Conservation (phyloP, 2,113 vertebrate species). For the Vidua macroura region DNA sequence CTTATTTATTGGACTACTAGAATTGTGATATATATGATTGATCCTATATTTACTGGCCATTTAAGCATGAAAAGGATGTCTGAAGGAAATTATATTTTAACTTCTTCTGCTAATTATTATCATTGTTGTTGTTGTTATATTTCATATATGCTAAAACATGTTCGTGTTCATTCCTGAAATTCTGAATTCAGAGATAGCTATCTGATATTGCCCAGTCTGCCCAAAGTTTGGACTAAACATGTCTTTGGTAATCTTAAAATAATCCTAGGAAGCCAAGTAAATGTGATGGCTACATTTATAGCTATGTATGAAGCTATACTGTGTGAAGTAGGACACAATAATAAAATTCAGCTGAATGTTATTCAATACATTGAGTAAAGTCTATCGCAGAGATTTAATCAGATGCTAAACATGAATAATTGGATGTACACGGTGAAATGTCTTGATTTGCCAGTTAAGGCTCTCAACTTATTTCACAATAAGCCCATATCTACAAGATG, state of each 20-base stretch:
- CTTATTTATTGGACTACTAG: not conserved
- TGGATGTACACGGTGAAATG: not conserved
- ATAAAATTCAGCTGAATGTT: not conserved
- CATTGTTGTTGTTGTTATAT: not conserved
- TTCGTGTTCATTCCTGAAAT: not conserved
- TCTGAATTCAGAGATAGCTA: not conserved
- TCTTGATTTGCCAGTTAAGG: not conserved
- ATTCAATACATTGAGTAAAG: not conserved
- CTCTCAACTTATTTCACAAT: not conserved
- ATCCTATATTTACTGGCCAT: not conserved
- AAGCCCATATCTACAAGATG: not conserved
- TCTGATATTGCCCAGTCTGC: not conserved
- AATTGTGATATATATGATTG: not conserved
- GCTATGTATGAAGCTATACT: not conserved
- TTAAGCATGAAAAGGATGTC: not conserved
- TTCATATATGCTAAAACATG: not conserved
- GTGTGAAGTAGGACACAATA: not conserved
- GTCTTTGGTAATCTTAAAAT: not conserved
- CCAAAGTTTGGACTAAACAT: not conserved
- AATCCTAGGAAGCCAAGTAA: not conserved
- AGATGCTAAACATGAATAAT: not conserved
- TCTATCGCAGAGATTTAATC: not conserved
- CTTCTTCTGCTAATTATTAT: not conserved
- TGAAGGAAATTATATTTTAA: not conserved
- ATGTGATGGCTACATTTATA: not conserved